Conservation (phyloP, 92 coral and sea anemone species). For the Palythoa grandiflora region DNA sequence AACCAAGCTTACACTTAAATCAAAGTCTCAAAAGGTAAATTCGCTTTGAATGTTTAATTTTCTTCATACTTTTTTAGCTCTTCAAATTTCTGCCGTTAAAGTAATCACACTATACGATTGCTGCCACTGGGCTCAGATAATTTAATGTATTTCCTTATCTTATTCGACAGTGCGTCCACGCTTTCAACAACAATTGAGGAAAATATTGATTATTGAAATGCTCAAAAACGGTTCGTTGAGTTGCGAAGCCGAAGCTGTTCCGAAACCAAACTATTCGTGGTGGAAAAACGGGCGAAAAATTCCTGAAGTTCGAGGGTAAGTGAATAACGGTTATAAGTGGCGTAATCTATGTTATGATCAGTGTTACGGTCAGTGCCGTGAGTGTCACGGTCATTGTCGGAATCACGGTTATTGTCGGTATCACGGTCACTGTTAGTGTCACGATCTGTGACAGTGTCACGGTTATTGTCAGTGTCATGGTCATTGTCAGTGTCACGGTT, state of each 20-base stretch:
- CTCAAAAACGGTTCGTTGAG: neutral
- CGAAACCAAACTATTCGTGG: neutral
- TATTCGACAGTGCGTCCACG: neutral
- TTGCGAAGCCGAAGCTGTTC: neutral
- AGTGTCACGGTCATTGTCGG: neutral
- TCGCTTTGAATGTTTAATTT: too few relatives aligned
- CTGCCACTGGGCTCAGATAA: neutral
- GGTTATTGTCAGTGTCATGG: too few relatives aligned
- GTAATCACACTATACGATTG: too few relatives aligned
- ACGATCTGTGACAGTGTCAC: too few relatives aligned
- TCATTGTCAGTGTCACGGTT: too few relatives aligned
- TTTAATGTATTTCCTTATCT: neutral
- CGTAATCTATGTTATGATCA: neutral
- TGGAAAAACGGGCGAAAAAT: conserved; percentile 6
- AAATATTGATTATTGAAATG: neutral
- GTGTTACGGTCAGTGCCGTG: neutral
- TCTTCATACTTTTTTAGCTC: too few relatives aligned
- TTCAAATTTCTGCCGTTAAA: too few relatives aligned
- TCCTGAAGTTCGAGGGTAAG: neutral
- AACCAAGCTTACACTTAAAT: too few relatives aligned
- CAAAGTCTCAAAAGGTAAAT: too few relatives aligned
- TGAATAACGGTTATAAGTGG: too few relatives aligned
- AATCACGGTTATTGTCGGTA: too few relatives aligned
- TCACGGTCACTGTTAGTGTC: too few relatives aligned
- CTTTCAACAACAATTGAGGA: neutral